A percentile compares a stretch with the other conserved stretches of the same genome.
Conservation (phyloP, 2,113 vertebrate species). For the Brienomyrus longianalis region DNA sequence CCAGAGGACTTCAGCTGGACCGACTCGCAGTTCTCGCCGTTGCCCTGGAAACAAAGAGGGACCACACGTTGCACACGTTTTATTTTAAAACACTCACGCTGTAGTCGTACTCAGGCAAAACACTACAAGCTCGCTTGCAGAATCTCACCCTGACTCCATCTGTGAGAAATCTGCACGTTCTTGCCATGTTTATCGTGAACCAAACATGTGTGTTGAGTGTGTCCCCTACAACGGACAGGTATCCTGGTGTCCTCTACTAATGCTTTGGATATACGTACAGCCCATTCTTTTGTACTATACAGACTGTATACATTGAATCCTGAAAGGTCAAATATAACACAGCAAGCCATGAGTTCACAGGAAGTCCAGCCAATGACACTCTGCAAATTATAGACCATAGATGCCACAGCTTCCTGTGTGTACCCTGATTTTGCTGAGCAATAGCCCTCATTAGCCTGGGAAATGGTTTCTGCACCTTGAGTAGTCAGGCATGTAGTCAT, state of each 20-base stretch:
- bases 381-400: background rate
- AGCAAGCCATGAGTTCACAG: background rate
- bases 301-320: background rate
- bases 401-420: background rate
- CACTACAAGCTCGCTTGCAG: background rate
- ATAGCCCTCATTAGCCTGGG: background rate
- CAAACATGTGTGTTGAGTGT: background rate
- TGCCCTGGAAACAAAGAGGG: constrained; percentile 67
- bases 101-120: background rate
- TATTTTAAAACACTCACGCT: background rate
- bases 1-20: constrained; percentile 84
- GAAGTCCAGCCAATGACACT: background rate
- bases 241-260: background rate
- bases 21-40: constrained; percentile 81
- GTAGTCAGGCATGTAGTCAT: background rate
- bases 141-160: background rate
- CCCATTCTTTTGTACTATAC: background rate
- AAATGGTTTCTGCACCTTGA: background rate
- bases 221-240: background rate
- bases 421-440: background rate
- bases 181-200: background rate
- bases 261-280: background rate
- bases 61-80: background rate
- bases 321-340: background rate
- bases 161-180: background rate